Conservation (phyloP, 2,113 vertebrate genomes). For the Platichthys stellatus region DNA sequence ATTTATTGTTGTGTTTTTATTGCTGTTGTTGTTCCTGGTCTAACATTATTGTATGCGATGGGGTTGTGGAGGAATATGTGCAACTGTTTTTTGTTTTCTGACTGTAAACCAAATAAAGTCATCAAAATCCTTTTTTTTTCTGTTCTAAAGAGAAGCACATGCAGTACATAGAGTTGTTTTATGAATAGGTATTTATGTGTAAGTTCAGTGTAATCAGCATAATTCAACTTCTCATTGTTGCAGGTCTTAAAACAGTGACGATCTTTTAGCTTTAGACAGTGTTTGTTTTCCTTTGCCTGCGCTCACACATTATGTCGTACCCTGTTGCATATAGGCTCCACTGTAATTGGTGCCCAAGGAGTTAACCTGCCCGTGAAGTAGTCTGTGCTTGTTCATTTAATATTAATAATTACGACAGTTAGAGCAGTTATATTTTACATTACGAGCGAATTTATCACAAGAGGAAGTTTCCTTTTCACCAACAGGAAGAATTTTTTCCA, state of each 20-base stretch:
- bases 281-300: constrained; percentile 24
- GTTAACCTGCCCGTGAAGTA: constrained; percentile 16
- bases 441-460: constrained; percentile 14
- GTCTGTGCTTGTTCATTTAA: constrained; percentile 25
- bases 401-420: constrained; percentile 1
- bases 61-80: constrained; percentile 40
- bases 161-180: constrained; percentile 68
- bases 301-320: constrained; percentile 34
- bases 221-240: constrained; percentile 50
- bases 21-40: constrained; percentile 68
- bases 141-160: constrained; percentile 77
- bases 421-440: constrained; percentile 7
- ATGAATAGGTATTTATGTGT: constrained; percentile 75
- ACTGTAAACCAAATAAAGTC: constrained; percentile 71
- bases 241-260: constrained; percentile 4
- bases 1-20: constrained; percentile 73
- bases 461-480: constrained; percentile 9
- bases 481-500: background rate
- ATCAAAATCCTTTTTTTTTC: constrained; percentile 41
- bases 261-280: constrained; percentile 31
- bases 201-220: constrained; percentile 56
- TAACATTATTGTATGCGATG: constrained; percentile 64
- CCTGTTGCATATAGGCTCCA: constrained; percentile 30
- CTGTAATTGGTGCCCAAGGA: constrained; percentile 20
- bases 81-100: constrained; percentile 46